Percentiles rank a stretch among this genome's conserved stretches.
phyloP scores from a whole-genome alignment of 2,888 invertebrate genomes.

The Conchocele bisecta region DNA sequence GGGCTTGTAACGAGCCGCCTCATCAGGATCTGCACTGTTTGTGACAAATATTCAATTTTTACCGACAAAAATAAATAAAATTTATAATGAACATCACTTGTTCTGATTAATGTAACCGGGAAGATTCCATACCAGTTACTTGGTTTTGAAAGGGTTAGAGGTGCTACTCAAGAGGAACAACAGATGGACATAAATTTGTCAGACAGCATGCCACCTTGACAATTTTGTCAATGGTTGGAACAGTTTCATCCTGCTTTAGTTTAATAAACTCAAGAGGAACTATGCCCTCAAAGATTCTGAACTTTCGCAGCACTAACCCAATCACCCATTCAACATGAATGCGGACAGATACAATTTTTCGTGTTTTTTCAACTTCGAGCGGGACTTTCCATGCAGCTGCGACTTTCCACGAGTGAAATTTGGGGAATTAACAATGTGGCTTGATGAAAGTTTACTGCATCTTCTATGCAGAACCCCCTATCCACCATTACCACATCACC shows the following conservation, averaged over 20 bases:
- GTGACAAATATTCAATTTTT: too few relatives aligned
- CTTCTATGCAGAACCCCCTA: conserved; percentile 58
- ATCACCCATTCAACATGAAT: conserved; percentile 57
- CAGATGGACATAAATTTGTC: conserved; percentile 27
- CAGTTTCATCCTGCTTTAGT: conserved; percentile 11
- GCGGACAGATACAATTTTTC: conserved; percentile 40
- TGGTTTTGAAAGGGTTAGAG: too few relatives aligned
- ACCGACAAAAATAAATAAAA: too few relatives aligned
- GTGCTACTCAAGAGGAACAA: conserved; percentile 18
- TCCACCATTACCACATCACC: conserved; percentile 60
- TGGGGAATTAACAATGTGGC: too few relatives aligned
- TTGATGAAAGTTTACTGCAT: too few relatives aligned
- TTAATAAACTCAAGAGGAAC: conserved; percentile 23
- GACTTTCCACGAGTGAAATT: too few relatives aligned
- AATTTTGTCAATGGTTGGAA: conserved; percentile 34
- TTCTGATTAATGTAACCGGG: too few relatives aligned
- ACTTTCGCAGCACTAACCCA: conserved; percentile 32
- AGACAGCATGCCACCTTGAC: conserved; percentile 29
- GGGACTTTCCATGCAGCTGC: too few relatives aligned
- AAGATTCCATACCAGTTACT: too few relatives aligned
- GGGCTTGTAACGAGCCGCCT: too few relatives aligned
- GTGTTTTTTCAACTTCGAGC: conserved; percentile 42
- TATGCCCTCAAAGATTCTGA: conserved; percentile 29
- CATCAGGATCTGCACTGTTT: too few relatives aligned
- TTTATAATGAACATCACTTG: too few relatives aligned